These are phyloP conservation scores for Alauda arvensis DNA, from an alignment of 2,797 vertebrate species.

Conservation along the genomic window DNA sequence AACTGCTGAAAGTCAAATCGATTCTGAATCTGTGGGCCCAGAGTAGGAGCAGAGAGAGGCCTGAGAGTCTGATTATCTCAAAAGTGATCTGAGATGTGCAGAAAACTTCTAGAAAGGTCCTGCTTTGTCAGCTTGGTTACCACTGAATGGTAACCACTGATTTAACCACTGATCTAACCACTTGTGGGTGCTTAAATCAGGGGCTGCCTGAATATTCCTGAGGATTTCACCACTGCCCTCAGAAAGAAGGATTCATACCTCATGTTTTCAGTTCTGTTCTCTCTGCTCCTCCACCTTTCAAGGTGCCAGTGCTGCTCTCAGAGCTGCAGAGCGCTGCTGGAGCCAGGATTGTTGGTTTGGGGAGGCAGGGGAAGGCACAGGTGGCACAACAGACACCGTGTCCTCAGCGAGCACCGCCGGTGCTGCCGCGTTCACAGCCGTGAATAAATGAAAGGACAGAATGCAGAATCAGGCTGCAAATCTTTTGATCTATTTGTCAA, in stretches of 20 bases:
- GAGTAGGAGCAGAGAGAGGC: neutral
- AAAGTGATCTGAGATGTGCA: neutral
- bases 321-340: neutral
- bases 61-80: neutral
- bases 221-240: neutral
- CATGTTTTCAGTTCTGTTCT: neutral
- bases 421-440: neutral
- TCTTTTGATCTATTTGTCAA: neutral
- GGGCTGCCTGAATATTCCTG: neutral
- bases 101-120: neutral
- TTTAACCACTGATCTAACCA: neutral
- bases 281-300: neutral
- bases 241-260: neutral
- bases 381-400: accelerated
- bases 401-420: neutral
- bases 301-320: neutral
- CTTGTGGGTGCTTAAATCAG: neutral
- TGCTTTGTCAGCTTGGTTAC: neutral
- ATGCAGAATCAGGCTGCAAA: neutral
- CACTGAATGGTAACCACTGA: neutral
- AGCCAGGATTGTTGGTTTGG: neutral
- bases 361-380: neutral
- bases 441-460: neutral
- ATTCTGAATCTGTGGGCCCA: neutral
- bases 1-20: neutral